These are phyloP conservation scores for Melikaiella ostensackeni DNA, from an alignment of 2,888 invertebrate genomes.

Conservation along the genomic window DNA sequence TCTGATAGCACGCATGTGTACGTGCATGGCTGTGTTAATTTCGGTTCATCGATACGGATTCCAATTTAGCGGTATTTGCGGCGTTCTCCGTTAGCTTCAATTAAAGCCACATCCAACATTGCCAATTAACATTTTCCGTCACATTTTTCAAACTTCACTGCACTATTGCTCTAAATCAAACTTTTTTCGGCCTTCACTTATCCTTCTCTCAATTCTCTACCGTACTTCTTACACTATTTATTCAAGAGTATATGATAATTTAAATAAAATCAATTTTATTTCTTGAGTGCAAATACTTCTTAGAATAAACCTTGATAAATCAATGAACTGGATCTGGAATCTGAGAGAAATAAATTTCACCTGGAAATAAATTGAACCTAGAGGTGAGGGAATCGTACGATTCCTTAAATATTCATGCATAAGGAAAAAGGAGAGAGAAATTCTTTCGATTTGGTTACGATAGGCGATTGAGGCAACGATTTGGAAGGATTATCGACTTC, in stretches of 20 bases:
- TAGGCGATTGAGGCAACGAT: neutral
- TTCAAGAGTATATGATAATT: too few species aligned
- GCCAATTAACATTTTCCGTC: neutral
- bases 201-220: neutral
- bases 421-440: neutral
- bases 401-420: neutral
- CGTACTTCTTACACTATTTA: neutral
- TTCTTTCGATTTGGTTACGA: neutral
- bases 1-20: slow-evolving; percentile 10
- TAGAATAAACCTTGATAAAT: too few species aligned
- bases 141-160: neutral
- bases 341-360: neutral
- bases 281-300: too few species aligned
- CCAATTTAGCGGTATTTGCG: slow-evolving; percentile 34
- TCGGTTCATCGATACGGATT: slow-evolving; percentile 22
- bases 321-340: neutral
- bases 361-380: neutral
- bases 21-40: slow-evolving; percentile 29
- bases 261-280: too few species aligned
- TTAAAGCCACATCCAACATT: slow-evolving; percentile 32
- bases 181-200: neutral
- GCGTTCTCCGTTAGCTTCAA: slow-evolving; percentile 17
- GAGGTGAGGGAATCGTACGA: neutral
- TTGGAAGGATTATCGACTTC: too few species aligned
- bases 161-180: neutral